Base-by-base conservation (phyloP, 1,140 invertebrate species). In the Wasmannia auropunctata region DNA sequence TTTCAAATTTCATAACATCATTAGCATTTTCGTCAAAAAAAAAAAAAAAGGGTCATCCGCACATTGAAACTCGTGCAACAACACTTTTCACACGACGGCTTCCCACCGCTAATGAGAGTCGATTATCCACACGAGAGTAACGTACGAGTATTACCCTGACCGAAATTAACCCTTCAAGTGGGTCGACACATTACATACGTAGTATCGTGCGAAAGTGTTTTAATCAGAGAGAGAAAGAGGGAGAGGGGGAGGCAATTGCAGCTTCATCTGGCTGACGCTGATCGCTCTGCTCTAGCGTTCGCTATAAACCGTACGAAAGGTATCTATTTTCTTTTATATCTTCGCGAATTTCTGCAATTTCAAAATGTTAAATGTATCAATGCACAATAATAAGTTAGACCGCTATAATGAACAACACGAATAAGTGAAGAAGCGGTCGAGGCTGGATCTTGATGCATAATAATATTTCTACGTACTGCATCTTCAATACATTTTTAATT, bases 61-160 rank as follows among this genome's bases (percentile, higher is more conserved):
- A 22, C 22, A 16, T 22, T 31, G 37, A 11, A 69, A 19, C 14
- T 70, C 37, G 34, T 11, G n/a, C 14, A 63, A 76, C 83, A 69
- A 54, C 14, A 74, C 34, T 79, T 67, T 83, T 74, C 81, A 28
- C 67, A 65, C 65, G 65, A 87, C 22, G 37, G 22, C 37, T 90
- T 91, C 79, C 75, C 89, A 87, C 76, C 54, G 70, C n/a, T 85
- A 75, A 85, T 86, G 34, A 40, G 83, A 67, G 63, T 67, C 74
- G 58, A 90, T 91, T 86, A 85, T 37, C 6, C n/a, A 11, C 49
- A 16, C 31, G 72, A 75, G 56, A 72, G 28, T 56, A 76, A 77
- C 34, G 72, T 54, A 67, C 46, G 43, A 16, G 67, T 54, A 51
- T 90, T 70, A 84, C 86, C 90, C 62, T 91, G 91, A 91, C 88